Percentiles rank a stretch among this genome's conserved stretches.
Conservation (phyloP, 2,113 vertebrate species). For the Chelonoidis abingdonii region DNA sequence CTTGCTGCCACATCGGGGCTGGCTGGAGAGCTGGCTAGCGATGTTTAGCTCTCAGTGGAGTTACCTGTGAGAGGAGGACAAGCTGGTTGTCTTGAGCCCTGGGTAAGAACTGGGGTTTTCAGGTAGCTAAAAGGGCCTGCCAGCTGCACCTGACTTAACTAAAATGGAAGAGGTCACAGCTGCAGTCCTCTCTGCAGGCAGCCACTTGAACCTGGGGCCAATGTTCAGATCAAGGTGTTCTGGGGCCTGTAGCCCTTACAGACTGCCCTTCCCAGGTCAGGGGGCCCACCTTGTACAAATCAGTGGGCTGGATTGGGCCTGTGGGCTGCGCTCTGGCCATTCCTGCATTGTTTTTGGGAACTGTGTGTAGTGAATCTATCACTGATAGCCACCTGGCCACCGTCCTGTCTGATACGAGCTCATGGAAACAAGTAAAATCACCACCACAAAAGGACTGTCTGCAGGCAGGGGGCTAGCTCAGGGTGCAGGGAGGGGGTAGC, state of each 20-base stretch:
- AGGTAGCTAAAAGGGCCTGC: neutral
- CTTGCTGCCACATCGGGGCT: neutral
- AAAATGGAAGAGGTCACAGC: neutral
- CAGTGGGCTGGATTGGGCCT: too few species aligned
- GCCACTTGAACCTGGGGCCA: neutral
- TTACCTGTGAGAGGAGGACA: neutral
- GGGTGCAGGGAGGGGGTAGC: too few species aligned
- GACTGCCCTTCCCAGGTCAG: neutral
- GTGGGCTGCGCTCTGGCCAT: neutral
- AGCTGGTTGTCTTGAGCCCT: neutral
- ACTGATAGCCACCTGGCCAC: too few species aligned
- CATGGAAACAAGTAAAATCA: neutral
- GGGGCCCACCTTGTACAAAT: neutral
- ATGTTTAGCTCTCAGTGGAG: too few species aligned
- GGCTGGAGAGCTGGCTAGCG: too few species aligned
- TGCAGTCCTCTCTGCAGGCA: neutral
- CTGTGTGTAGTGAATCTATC: neutral
- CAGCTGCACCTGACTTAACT: neutral
- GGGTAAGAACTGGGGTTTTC: neutral
- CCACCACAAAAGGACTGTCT: neutral
- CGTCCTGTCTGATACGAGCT: neutral
- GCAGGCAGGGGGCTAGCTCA: too few species aligned
- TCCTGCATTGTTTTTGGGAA: too few species aligned
- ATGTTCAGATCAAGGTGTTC: neutral
- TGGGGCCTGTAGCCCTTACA: neutral